Conservation (phyloP, 2,888 invertebrate species). For the Cheilosia vernalis region DNA sequence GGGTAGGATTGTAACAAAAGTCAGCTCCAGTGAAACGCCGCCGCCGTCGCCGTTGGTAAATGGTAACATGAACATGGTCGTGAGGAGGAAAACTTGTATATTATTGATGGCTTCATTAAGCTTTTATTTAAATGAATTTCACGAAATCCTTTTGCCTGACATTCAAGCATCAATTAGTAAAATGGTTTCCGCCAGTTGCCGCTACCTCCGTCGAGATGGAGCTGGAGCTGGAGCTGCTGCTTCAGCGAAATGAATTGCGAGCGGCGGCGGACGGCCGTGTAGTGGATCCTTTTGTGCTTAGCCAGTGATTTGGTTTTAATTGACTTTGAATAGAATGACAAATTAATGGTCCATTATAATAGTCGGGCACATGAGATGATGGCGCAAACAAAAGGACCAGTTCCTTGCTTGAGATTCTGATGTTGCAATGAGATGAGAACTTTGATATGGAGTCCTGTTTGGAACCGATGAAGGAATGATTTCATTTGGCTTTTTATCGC, state of each 20-base stretch:
- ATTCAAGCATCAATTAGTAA: conserved; percentile 73
- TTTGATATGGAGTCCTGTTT: too few species aligned
- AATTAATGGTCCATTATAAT: conserved; percentile 72
- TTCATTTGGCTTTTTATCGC: not conserved
- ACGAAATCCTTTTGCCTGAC: conserved; percentile 69
- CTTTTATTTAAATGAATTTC: conserved; percentile 79
- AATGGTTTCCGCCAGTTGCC: conserved; percentile 71
- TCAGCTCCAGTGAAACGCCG: conserved; percentile 69
- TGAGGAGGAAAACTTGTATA: conserved; percentile 73
- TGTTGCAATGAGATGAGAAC: too few species aligned
- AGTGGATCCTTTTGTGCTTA: conserved; percentile 68
- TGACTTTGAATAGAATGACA: conserved; percentile 74
- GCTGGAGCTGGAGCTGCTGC: conserved; percentile 17
- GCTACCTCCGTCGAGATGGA: conserved; percentile 30
- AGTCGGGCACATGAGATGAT: conserved; percentile 27
- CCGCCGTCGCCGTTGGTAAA: conserved; percentile 21
- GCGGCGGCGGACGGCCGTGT: conserved; percentile 6
- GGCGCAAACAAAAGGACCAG: not conserved
- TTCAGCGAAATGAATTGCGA: conserved; percentile 47
- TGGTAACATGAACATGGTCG: conserved; percentile 65
- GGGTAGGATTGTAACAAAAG: conserved; percentile 68
- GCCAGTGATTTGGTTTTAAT: conserved; percentile 72
- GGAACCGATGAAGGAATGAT: too few species aligned
- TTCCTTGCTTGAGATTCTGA: too few species aligned
- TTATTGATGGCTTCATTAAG: conserved; percentile 80